Conservation (phyloP, 2,888 invertebrate genomes). For the Andrena flavipes region DNA sequence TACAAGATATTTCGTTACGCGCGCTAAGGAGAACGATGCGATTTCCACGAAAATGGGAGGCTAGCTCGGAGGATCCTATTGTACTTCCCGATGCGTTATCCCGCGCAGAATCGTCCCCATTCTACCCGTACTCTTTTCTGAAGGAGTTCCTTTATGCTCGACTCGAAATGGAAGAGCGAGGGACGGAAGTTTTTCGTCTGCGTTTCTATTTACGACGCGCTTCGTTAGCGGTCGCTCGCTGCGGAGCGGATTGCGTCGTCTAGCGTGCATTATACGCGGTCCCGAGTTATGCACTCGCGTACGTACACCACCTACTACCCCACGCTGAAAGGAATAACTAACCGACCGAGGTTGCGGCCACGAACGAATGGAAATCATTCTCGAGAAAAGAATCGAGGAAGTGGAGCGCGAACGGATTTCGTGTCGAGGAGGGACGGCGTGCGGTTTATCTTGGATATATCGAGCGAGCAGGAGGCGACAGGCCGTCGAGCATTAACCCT, state of each 20-base stretch:
- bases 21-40: not conserved
- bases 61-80: not conserved
- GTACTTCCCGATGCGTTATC: not conserved
- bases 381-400: conserved; percentile 55
- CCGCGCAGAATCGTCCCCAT: not conserved
- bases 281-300: conserved; percentile 62
- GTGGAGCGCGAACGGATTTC: conserved; percentile 60
- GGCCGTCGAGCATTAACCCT: conserved; percentile 49
- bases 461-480: conserved; percentile 21
- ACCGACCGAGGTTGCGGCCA: conserved; percentile 52
- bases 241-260: conserved; percentile 41
- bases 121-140: not conserved
- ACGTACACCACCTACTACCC: conserved; percentile 55
- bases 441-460: conserved; percentile 54
- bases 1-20: not conserved
- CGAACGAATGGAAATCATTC: conserved; percentile 56
- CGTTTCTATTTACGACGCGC: conserved; percentile 72
- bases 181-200: conserved; percentile 40
- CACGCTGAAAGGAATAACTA: conserved; percentile 41
- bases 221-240: conserved; percentile 69
- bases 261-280: conserved; percentile 45
- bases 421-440: conserved; percentile 24
- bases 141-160: conserved; percentile 8
- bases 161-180: conserved; percentile 19
- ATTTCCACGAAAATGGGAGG: not conserved